Conservation (phyloP, 1,140 invertebrate genomes). For the Macrosteles quadrilineatus region DNA sequence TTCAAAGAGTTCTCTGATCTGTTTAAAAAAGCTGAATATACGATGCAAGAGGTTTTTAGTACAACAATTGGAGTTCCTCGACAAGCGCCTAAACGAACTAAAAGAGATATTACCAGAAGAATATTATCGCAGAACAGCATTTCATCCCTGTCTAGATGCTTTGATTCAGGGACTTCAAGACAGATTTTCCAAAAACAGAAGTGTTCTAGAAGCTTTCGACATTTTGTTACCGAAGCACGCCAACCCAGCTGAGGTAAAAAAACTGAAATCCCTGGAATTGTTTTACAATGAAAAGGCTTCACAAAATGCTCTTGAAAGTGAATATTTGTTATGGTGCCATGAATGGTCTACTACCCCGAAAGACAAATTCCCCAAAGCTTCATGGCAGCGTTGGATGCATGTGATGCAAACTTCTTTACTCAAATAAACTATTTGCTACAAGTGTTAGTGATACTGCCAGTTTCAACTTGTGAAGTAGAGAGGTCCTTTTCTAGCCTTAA, state of each 20-base stretch:
- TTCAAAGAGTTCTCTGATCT: not conserved
- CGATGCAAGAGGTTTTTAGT: conserved; percentile 11
- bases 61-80: conserved; percentile 15
- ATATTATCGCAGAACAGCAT: conserved; percentile 8
- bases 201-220: not conserved
- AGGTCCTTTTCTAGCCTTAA: not conserved
- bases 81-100: not conserved
- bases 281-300: not conserved
- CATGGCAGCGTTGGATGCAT: not conserved
- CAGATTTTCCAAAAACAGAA: not conserved
- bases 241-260: not conserved
- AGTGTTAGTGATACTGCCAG: not conserved
- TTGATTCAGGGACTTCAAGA: not conserved
- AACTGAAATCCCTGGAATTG: not conserved
- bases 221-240: not conserved
- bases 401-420: not conserved
- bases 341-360: not conserved
- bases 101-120: conserved; percentile 22
- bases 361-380: not conserved
- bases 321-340: not conserved
- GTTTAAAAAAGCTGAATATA: not conserved
- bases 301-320: not conserved
- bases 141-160: not conserved
- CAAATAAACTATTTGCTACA: not conserved
- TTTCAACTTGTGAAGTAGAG: not conserved